Conservation (phyloP, 37 sponge, comb jelly and placozoan species). For the Cladorhizidae sp. region DNA sequence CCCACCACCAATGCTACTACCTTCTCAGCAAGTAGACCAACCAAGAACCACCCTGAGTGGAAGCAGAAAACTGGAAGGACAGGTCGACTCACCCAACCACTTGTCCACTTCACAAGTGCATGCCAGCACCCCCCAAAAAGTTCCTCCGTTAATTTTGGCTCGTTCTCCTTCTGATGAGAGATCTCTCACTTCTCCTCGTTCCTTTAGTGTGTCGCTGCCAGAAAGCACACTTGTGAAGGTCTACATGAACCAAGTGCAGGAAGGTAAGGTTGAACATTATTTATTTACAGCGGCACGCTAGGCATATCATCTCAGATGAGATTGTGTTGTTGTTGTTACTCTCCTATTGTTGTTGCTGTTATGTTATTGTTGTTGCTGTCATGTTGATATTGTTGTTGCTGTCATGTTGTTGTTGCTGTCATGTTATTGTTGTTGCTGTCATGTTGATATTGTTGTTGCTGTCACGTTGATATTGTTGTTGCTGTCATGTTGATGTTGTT, state of each 20-base stretch:
- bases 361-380: not conserved
- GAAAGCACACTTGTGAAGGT: slow-evolving; percentile 32
- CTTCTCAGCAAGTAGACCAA: too few species aligned
- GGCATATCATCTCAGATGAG: too few species aligned
- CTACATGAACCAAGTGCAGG: slow-evolving; percentile 57
- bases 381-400: too few species aligned
- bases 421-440: too few species aligned
- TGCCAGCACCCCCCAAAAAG: not conserved
- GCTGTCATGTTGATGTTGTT: not conserved
- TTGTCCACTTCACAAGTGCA: too few species aligned
- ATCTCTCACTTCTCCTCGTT: not conserved
- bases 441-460: too few species aligned
- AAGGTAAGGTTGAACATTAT: slow-evolving; percentile 9
- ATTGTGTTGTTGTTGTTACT: not conserved
- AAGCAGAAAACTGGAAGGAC: too few species aligned
- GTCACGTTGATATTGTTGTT: not conserved
- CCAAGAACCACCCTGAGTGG: too few species aligned
- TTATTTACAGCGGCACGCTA: too few species aligned
- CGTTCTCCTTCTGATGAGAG: not conserved
- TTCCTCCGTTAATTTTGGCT: not conserved
- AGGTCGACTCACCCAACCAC: too few species aligned
- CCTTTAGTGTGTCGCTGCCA: not conserved
- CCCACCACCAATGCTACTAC: too few species aligned
- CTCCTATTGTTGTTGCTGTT: not conserved
- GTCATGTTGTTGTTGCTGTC: too few species aligned